Evolutionary conservation across 2,113 vertebrate species (phyloP).

Genomic region (Nannospalax galili): DNA sequence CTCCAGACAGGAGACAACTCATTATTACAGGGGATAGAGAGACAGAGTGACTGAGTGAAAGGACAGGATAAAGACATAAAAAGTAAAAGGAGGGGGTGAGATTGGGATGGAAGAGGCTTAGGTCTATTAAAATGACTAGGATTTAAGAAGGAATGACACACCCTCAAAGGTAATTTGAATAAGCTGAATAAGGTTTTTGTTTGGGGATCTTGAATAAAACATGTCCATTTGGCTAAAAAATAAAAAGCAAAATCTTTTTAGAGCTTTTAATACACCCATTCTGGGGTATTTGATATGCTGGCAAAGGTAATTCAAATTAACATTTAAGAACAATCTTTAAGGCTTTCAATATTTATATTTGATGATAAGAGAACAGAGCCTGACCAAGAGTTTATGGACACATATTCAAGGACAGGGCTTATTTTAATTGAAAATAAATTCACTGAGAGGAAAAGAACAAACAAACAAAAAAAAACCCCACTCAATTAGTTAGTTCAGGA

Average conservation of each 20-base stretch:
- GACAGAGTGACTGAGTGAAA: neutral
- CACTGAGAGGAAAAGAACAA: neutral
- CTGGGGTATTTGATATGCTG: conserved; percentile 44
- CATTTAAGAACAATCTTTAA: conserved; percentile 57
- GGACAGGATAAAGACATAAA: neutral
- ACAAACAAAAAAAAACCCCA: neutral
- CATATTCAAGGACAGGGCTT: conserved; percentile 61
- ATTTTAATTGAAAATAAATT: conserved; percentile 74
- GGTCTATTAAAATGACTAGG: neutral
- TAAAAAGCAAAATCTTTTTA: conserved; percentile 57
- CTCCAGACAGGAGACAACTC: neutral
- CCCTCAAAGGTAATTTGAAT: neutral
- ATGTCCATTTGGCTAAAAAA: conserved; percentile 72
- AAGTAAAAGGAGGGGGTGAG: neutral
- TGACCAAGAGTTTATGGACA: conserved; percentile 48
- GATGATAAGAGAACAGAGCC: conserved; percentile 39
- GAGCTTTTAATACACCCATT: conserved; percentile 61
- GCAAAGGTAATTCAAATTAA: conserved; percentile 59
- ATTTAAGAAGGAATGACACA: conserved; percentile 8
- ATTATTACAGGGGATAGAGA: neutral
- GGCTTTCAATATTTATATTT: conserved; percentile 71
- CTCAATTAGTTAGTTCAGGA: neutral
- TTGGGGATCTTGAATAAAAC: conserved; percentile 69
- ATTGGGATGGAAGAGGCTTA: neutral
- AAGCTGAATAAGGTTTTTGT: conserved; percentile 50